Conservation (phyloP, 2,113 vertebrate species). For the Naja naja region DNA sequence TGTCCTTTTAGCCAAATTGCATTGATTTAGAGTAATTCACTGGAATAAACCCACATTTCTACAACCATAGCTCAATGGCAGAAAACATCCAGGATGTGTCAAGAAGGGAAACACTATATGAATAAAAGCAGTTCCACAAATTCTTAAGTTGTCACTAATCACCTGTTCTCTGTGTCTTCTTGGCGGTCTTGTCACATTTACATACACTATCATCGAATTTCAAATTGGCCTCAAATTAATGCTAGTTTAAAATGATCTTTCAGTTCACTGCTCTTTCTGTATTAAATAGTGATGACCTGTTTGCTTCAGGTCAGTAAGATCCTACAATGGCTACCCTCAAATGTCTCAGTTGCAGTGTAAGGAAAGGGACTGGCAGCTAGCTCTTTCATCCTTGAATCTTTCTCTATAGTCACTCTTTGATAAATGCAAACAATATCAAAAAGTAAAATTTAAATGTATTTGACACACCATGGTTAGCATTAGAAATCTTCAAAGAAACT, state of each 20-base stretch:
- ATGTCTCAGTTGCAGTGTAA: fast-evolving
- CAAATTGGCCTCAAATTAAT: conserved; percentile 71
- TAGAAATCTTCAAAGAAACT: not conserved
- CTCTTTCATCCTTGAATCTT: not conserved
- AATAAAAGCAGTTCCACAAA: conserved; percentile 72
- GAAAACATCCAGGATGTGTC: conserved; percentile 48
- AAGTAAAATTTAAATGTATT: not conserved
- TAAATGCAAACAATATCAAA: fast-evolving
- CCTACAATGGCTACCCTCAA: fast-evolving
- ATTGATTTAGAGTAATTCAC: conserved; percentile 49
- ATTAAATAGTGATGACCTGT: conserved; percentile 1
- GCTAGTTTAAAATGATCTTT: conserved; percentile 64
- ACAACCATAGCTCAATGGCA: conserved; percentile 46
- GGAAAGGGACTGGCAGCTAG: conserved; percentile 30
- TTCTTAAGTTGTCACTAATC: conserved; percentile 74
- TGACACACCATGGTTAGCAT: not conserved
- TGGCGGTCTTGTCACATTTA: conserved; percentile 75
- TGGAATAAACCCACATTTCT: conserved; percentile 47
- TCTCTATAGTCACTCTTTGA: not conserved
- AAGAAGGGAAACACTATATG: conserved; percentile 68
- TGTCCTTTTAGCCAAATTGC: conserved; percentile 41
- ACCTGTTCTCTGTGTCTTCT: conserved; percentile 71
- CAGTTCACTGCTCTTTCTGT: conserved; percentile 29
- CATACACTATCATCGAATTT: conserved; percentile 76
- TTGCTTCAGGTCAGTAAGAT: fast-evolving